Base-by-base conservation (phyloP, 1,140 invertebrate species). In the Proctacanthus coquilletti region DNA sequence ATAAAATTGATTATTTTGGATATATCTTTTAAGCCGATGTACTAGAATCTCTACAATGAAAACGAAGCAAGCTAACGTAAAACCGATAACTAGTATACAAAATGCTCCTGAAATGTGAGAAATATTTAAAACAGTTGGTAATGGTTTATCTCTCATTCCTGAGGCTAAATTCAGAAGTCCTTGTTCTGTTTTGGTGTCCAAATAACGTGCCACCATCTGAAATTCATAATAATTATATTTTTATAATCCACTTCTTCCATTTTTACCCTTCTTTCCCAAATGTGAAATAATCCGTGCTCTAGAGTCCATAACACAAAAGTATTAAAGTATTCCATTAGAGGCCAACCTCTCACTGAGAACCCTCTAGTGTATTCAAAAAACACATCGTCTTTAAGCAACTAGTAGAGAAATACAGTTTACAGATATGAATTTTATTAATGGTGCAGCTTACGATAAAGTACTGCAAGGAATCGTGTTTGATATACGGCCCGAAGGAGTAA, bases 311-410 rank as follows among this genome's bases (percentile, higher is more conserved):
- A 44, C 32, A 58, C 51, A 21, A 58, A 52, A 10, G 34, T 42
- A 38, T 58, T 45, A 11, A 58, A 36, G 3, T 43, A 39, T 0
- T 39, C 37, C 55, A 58, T 58, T 15, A 57, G 9, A 0, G 42
- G 41, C 55, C 55, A 58, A 9, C 55, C 55, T 4, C 52, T 42
- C 23, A 58, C 52, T 4, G 52, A 42, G 3, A 58, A 48, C 5
- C 51, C 55, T 9, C 52, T 37, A 3, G 55, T 57, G 45, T 49
- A 58, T 37, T 57, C 55, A 25, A 53, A 53, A 17, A 56, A 58
- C 0, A 58, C 32, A 42, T 58, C 52, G 20, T 58, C 55, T 8
- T 42, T 49, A 5, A 51, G 10, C 0, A 25, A 27, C 21, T 20
- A 1, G 2, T 3, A 5, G 1, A 10, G 9, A 14, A 0, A 5